Percentiles rank a stretch among this genome's conserved stretches.
Conservation (phyloP, 2,113 vertebrate genomes). For the Corythornis madagascariensis region DNA sequence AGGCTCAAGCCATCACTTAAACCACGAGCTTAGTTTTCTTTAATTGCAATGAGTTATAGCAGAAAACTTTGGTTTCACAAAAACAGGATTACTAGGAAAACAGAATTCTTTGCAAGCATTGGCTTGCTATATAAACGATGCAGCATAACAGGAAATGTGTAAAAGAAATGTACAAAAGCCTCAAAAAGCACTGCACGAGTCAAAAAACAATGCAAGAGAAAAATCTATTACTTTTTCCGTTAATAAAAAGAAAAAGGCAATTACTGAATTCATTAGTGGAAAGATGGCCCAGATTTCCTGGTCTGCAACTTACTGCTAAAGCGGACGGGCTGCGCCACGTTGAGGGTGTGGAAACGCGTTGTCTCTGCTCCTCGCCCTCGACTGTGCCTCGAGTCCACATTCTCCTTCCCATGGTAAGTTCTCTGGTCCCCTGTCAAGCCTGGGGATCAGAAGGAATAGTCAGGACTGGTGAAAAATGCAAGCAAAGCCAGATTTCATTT, state of each 20-base stretch:
- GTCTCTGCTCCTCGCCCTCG: slow-evolving; percentile 73
- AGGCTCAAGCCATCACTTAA: neutral
- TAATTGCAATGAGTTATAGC: neutral
- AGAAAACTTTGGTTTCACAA: neutral
- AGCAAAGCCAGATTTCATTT: neutral
- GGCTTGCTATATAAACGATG: neutral
- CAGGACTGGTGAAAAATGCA: neutral
- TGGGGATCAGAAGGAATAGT: slow-evolving; percentile 47
- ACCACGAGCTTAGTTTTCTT: neutral
- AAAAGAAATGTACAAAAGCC: neutral
- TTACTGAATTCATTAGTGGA: neutral
- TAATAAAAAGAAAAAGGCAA: neutral
- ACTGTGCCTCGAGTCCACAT: slow-evolving; percentile 71
- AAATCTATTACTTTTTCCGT: neutral
- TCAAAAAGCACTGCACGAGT: neutral
- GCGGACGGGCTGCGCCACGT: slow-evolving; percentile 91
- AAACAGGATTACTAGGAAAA: neutral
- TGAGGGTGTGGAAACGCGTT: slow-evolving; percentile 76
- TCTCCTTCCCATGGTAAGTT: slow-evolving; percentile 85
- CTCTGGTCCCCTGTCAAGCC: slow-evolving; percentile 85
- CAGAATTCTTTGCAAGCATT: neutral
- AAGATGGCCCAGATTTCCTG: slow-evolving; percentile 35
- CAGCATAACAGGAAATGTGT: neutral
- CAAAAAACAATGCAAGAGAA: neutral
- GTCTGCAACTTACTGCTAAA: slow-evolving; percentile 93